Conservation (phyloP, 2,888 invertebrate species). For the Thecophora atra region DNA sequence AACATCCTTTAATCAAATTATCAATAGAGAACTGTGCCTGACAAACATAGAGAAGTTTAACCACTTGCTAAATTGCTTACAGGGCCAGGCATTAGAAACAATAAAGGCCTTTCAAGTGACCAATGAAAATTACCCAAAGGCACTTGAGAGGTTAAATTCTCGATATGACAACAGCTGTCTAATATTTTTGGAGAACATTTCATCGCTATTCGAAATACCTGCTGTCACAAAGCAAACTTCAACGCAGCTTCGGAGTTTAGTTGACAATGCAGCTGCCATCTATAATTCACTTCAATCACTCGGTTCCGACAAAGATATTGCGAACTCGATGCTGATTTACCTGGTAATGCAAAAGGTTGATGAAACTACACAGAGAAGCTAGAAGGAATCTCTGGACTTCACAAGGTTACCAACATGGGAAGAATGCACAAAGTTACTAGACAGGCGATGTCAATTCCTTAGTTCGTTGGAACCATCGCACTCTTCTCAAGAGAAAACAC, state of each 20-base stretch:
- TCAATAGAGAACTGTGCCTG: constrained; percentile 20
- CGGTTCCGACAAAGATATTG: constrained; percentile 32
- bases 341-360: constrained; percentile 39
- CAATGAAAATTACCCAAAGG: constrained; percentile 36
- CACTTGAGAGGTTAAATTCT: constrained; percentile 21
- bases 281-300: constrained; percentile 34
- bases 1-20: constrained; percentile 34
- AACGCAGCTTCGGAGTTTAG: constrained; percentile 17
- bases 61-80: constrained; percentile 10
- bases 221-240: constrained; percentile 15
- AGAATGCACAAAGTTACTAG: constrained; percentile 32
- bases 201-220: constrained; percentile 21
- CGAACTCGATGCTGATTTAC: constrained; percentile 39
- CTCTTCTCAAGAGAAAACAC: neutral
- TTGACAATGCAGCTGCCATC: constrained; percentile 35
- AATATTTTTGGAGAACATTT: no score
- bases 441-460: constrained; percentile 37
- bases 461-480: constrained; percentile 28
- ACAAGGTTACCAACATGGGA: constrained; percentile 32
- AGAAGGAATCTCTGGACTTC: constrained; percentile 39
- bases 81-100: constrained; percentile 18
- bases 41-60: constrained; percentile 29
- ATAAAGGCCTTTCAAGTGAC: constrained; percentile 25
- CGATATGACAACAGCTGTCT: no score
- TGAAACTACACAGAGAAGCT: constrained; percentile 37